Evolutionary conservation across 2,888 invertebrate genomes (phyloP).

Genomic region (Drosophila basisetae): DNA sequence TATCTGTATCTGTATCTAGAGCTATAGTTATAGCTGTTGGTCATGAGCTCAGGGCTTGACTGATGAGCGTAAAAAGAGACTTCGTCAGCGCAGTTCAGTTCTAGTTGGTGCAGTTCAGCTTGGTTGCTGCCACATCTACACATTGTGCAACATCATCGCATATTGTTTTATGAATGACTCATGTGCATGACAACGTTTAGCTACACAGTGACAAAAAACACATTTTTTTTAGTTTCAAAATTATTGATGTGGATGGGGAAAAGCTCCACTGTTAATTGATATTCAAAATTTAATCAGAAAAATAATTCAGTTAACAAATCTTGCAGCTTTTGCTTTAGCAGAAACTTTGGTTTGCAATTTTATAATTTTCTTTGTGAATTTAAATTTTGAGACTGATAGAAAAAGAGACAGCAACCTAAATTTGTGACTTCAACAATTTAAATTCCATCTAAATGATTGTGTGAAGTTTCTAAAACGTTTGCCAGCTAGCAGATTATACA

Average conservation of each 20-base stretch:
- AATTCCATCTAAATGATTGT: neutral
- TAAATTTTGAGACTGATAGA: neutral
- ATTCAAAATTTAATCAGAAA: neutral
- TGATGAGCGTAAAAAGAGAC: slow-evolving; percentile 48
- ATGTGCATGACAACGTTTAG: slow-evolving; percentile 39
- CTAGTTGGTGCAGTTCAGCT: slow-evolving; percentile 23
- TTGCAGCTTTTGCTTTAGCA: neutral
- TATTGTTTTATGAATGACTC: slow-evolving; percentile 63
- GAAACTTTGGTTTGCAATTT: neutral
- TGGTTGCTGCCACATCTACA: slow-evolving; percentile 33
- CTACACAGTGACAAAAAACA: neutral
- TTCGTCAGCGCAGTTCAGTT: slow-evolving; percentile 26
- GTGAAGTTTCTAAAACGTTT: neutral
- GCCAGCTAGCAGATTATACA: neutral
- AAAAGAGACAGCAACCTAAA: neutral
- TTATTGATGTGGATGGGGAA: neutral
- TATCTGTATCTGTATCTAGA: slow-evolving; percentile 19
- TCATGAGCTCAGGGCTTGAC: slow-evolving; percentile 51
- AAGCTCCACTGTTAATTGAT: neutral
- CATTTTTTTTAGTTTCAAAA: neutral
- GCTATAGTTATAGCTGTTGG: slow-evolving; percentile 9
- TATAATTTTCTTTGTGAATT: neutral
- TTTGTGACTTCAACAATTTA: neutral
- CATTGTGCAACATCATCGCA: slow-evolving; percentile 57
- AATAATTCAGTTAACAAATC: neutral